phyloP scores from a whole-genome alignment of 2,888 invertebrate species.

The Lasioglossum oenotherae region DNA sequence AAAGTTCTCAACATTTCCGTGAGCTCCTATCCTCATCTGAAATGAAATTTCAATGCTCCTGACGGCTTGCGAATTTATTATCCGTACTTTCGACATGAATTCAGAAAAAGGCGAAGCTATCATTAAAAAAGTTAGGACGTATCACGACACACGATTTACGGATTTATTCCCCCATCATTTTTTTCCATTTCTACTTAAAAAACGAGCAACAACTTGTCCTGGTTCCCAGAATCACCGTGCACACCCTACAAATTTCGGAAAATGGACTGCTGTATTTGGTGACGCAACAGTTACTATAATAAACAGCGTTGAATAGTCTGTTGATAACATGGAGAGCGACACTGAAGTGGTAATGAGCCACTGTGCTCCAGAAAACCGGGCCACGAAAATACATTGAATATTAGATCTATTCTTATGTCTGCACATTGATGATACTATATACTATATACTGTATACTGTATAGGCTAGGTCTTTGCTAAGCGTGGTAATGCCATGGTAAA shows the following conservation, averaged over 20 bases:
- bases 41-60: background rate
- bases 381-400: background rate
- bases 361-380: background rate
- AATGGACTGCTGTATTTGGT: background rate
- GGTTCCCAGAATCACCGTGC: no score
- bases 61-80: background rate
- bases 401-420: slow-evolving; percentile 2
- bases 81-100: background rate
- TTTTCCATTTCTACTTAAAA: no score
- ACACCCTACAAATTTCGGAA: background rate
- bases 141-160: no score
- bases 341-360: background rate
- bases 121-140: no score
- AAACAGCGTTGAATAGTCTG: background rate
- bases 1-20: background rate
- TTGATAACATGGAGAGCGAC: background rate
- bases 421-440: background rate
- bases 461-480: slow-evolving; percentile 19
- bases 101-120: no score
- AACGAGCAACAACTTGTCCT: no score
- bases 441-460: no score
- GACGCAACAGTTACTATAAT: background rate
- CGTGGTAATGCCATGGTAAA: slow-evolving; percentile 14
- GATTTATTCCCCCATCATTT: no score
- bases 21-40: background rate